A percentile compares a stretch with the other conserved stretches of the same genome.
These are phyloP conservation scores for Corythaeola cristata DNA, from an alignment of 2,113 vertebrate genomes.

Conservation along the genomic window DNA sequence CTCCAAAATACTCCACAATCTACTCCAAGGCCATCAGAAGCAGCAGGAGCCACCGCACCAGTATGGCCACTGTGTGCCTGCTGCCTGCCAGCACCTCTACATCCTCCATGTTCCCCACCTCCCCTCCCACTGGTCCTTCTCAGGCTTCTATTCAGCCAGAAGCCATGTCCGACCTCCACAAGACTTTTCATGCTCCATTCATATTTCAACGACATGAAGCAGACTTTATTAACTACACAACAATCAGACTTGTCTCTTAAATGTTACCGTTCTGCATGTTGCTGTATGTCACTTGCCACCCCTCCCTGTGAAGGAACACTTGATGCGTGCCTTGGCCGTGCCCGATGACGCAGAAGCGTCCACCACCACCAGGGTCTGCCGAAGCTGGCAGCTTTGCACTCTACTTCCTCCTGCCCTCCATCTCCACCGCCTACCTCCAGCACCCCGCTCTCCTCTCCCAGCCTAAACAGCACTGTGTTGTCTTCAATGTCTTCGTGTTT, in stretches of 20 bases:
- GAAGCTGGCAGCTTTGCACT: background rate
- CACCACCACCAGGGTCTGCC: background rate
- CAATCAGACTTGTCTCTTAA: accelerated
- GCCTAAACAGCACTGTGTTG: background rate
- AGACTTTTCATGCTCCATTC: background rate
- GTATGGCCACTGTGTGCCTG: accelerated
- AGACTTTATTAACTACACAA: accelerated
- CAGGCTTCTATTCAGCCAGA: background rate
- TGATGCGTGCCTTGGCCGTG: background rate
- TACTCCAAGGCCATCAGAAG: background rate
- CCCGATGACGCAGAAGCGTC: background rate
- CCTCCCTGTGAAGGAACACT: background rate
- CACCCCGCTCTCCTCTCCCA: background rate
- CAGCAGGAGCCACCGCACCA: background rate
- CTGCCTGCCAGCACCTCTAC: background rate
- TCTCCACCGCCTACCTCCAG: background rate
- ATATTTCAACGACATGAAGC: background rate
- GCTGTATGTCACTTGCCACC: background rate
- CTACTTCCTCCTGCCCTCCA: background rate
- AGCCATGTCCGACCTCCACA: background rate
- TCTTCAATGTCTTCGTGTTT: background rate
- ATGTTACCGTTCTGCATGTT: background rate
- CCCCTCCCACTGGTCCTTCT: background rate
- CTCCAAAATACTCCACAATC: background rate
- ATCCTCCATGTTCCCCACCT: accelerated